Evolutionary conservation across 1,140 invertebrate species (phyloP).

Genomic region (Amphibalanus amphitrite): DNA sequence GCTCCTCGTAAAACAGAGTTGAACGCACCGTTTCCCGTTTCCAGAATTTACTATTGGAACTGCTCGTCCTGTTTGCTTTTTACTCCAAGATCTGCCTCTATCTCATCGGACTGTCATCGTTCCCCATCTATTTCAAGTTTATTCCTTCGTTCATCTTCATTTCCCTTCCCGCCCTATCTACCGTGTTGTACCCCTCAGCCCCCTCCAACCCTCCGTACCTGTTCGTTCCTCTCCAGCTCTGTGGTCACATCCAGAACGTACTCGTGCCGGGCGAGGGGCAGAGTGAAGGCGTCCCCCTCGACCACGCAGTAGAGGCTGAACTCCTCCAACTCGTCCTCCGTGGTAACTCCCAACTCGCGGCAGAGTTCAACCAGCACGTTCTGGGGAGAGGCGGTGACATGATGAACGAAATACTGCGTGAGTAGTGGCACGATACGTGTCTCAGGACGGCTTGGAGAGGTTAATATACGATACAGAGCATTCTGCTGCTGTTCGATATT

Average conservation of each 20-base stretch:
- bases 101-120: no score
- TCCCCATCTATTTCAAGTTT: no score
- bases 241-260: conserved; percentile 95
- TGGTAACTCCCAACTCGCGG: conserved; percentile 50
- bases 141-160: conserved; percentile 6
- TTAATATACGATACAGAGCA: no score
- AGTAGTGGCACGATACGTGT: no score
- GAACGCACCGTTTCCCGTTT: no score
- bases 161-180: background rate
- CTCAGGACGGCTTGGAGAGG: no score
- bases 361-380: conserved; percentile 94
- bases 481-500: no score
- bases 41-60: no score
- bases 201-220: conserved; percentile 23
- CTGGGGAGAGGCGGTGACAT: conserved; percentile 25
- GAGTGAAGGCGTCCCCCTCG: conserved; percentile 83
- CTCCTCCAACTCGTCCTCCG: conserved; percentile 73
- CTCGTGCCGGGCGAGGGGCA: conserved; percentile 88
- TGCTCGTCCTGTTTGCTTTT: no score
- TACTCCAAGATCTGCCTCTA: no score
- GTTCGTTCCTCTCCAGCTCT: conserved; percentile 73
- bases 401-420: no score
- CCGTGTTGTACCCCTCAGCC: background rate
- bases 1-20: no score
- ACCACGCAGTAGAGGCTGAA: conserved; percentile 94